Percentiles rank a stretch among this genome's conserved stretches.
Conservation (phyloP, 2,113 vertebrate species). For the Cochlearius cochlearius region DNA sequence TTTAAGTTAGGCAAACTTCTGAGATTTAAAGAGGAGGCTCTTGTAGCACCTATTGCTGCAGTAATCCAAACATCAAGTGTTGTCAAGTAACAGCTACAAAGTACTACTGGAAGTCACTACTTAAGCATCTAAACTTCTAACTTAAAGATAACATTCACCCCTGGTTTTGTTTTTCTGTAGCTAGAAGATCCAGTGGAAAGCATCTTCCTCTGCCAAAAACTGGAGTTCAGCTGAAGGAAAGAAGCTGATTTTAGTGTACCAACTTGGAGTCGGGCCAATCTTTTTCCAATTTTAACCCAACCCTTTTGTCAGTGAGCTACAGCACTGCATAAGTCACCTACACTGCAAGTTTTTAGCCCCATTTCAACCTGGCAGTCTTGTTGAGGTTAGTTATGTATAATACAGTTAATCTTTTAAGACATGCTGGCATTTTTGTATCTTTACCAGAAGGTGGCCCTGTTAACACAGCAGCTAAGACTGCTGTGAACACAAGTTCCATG, state of each 20-base stretch:
- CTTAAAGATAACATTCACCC: not conserved
- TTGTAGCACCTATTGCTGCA: not conserved
- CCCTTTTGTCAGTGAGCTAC: not conserved
- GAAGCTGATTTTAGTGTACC: not conserved
- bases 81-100: not conserved
- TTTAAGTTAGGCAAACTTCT: not conserved
- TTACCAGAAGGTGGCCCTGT: constrained; percentile 47
- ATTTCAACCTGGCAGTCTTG: not conserved
- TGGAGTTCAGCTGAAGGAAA: not conserved
- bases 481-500: not conserved
- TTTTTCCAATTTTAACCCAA: not conserved
- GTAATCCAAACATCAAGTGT: not conserved
- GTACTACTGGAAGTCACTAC: not conserved
- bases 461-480: not conserved
- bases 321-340: not conserved
- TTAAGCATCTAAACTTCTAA: not conserved
- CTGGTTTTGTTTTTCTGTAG: not conserved
- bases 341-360: not conserved
- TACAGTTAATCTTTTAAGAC: not conserved
- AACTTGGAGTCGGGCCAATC: not conserved
- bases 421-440: not conserved
- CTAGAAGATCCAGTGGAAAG: not conserved
- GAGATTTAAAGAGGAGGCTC: not conserved
- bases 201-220: not conserved
- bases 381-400: not conserved